Evolutionary conservation across 2,113 vertebrate genomes (phyloP).

Genomic region (Hoplias malabaricus): DNA sequence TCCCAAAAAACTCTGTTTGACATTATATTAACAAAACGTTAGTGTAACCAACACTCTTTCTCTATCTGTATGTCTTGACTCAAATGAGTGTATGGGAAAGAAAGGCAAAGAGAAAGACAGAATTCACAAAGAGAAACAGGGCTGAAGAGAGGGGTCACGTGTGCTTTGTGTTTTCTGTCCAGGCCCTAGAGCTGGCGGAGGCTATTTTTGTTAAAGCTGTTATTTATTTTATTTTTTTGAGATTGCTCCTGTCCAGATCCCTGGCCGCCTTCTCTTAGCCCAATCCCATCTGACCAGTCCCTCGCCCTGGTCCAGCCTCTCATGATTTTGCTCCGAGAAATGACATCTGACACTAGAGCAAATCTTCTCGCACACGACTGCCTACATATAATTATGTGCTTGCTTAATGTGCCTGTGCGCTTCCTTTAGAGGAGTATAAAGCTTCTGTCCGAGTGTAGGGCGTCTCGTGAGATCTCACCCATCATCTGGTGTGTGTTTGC

Average conservation of each 20-base stretch:
- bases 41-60: too few species aligned
- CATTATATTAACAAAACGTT: too few species aligned
- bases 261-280: slow-evolving; percentile 17
- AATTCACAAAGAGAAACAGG: not conserved
- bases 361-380: not conserved
- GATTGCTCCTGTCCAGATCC: slow-evolving; percentile 1
- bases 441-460: not conserved
- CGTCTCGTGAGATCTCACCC: not conserved
- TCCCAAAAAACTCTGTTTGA: too few species aligned
- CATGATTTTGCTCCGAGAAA: not conserved
- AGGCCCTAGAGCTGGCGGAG: not conserved
- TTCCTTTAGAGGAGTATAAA: not conserved
- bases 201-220: slow-evolving; percentile 23
- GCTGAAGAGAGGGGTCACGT: not conserved
- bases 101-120: not conserved
- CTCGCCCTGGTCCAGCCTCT: not conserved
- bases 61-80: not conserved
- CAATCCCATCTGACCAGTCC: slow-evolving; percentile 20
- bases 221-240: too few species aligned
- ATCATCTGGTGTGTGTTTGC: not conserved
- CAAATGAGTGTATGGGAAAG: not conserved
- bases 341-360: not conserved
- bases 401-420: slow-evolving; percentile 1
- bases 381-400: not conserved
- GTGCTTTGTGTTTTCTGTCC: not conserved